Conservation (phyloP, 2,113 vertebrate genomes). For the Oceanites oceanicus region DNA sequence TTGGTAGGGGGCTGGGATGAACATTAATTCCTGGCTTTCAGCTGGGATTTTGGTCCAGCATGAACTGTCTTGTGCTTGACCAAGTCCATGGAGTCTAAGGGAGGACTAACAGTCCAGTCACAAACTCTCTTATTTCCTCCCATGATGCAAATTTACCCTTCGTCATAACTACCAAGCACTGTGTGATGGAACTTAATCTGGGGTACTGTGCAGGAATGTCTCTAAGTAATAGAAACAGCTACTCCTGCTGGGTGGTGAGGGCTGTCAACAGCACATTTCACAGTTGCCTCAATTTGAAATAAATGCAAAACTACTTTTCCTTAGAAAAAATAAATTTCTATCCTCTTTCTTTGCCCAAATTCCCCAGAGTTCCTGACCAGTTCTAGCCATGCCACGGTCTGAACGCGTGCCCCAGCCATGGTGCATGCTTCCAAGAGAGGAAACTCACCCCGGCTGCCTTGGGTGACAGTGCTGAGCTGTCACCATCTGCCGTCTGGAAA, state of each 20-base stretch:
- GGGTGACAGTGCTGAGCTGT: background rate
- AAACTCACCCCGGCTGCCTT: constrained; percentile 4
- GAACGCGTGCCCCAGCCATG: background rate
- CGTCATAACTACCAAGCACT: background rate
- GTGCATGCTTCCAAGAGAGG: background rate
- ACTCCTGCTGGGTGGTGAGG: background rate
- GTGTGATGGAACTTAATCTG: background rate
- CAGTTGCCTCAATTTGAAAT: background rate
- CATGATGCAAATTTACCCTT: background rate
- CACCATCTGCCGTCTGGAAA: constrained; percentile 57
- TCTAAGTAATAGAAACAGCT: background rate
- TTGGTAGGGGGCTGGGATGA: background rate
- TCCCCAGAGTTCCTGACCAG: background rate
- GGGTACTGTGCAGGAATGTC: background rate
- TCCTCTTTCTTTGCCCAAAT: background rate
- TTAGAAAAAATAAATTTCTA: background rate
- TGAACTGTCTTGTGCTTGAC: background rate
- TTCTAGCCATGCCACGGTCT: background rate
- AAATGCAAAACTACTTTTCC: background rate
- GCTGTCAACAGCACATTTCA: background rate
- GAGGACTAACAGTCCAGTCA: background rate
- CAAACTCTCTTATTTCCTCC: background rate
- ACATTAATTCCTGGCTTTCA: background rate
- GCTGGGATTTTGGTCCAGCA: background rate
- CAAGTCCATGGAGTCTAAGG: background rate